These are phyloP conservation scores for Enchytraeus crypticus DNA, from an alignment of 2,888 invertebrate genomes.

Conservation along the genomic window DNA sequence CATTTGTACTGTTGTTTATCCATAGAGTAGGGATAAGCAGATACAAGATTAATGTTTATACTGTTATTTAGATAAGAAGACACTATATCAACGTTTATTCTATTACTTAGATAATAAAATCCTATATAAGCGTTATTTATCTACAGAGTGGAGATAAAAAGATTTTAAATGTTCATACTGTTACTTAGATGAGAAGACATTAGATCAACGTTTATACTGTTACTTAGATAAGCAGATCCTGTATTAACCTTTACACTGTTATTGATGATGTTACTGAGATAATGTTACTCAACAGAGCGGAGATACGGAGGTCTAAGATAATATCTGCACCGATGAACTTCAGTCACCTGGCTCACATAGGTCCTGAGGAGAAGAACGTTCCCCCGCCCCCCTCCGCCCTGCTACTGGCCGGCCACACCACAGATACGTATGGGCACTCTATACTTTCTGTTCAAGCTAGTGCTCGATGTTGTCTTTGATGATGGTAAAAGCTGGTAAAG, in stretches of 20 bases:
- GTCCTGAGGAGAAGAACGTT: constrained; percentile 55
- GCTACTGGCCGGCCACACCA: constrained; percentile 2
- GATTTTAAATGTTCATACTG: no score
- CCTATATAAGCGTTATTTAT: no score
- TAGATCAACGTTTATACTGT: not conserved
- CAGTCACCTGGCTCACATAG: constrained; percentile 97
- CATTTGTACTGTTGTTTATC: no score
- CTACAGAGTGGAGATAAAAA: no score
- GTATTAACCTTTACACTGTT: not conserved
- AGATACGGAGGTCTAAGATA: constrained; percentile 21
- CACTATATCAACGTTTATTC: no score
- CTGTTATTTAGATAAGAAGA: no score
- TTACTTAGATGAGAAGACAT: not conserved
- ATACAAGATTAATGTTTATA: no score
- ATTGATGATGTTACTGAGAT: constrained; percentile 2
- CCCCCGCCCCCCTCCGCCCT: not conserved
- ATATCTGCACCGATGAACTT: constrained; percentile 97
- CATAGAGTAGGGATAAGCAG: no score
- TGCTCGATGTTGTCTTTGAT: no score
- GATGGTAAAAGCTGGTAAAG: no score
- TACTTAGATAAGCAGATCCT: not conserved
- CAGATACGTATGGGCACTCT: not conserved
- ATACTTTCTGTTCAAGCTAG: not conserved
- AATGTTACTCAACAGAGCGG: constrained; percentile 4
- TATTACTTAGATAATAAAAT: no score